phyloP scores from a whole-genome alignment of 2,797 vertebrate species.

The Rhinophrynus dorsalis region DNA sequence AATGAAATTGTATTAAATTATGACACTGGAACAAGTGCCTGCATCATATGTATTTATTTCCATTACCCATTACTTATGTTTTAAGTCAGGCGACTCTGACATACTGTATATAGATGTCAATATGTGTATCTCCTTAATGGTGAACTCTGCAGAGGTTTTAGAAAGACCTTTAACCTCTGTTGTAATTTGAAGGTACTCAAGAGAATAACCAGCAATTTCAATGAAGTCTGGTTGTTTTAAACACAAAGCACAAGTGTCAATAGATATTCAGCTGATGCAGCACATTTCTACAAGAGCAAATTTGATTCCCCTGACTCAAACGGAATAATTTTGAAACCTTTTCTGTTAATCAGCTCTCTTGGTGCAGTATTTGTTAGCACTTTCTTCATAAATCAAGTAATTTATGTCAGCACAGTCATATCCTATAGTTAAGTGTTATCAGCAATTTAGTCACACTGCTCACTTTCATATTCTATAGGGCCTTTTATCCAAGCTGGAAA shows the following conservation, averaged over 20 bases:
- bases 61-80: too few species aligned
- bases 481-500: conserved; percentile 19
- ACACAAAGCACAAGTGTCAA: conserved; percentile 6
- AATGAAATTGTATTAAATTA: too few species aligned
- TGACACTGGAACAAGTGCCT: too few species aligned
- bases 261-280: conserved; percentile 28
- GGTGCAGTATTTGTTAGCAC: conserved; percentile 14
- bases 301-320: conserved; percentile 27
- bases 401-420: conserved; percentile 39
- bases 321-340: conserved; percentile 30
- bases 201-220: conserved; percentile 18
- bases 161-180: conserved; percentile 29
- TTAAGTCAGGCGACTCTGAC: conserved; percentile 17
- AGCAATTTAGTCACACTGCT: conserved; percentile 22
- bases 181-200: conserved; percentile 12
- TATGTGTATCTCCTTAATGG: conserved; percentile 34
- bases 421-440: conserved; percentile 26
- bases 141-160: conserved; percentile 9
- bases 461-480: conserved; percentile 7
- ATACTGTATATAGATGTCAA: conserved; percentile 31
- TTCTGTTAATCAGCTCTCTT: conserved; percentile 33
- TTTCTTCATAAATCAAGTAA: conserved; percentile 41
- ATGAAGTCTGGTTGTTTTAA: conserved; percentile 14
- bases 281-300: conserved; percentile 24
- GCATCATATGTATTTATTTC: too few species aligned